Percentiles rank a stretch among this genome's conserved stretches.
Evolutionary conservation across 2,888 invertebrate genomes (phyloP).

Genomic region (Agrotis clavis): DNA sequence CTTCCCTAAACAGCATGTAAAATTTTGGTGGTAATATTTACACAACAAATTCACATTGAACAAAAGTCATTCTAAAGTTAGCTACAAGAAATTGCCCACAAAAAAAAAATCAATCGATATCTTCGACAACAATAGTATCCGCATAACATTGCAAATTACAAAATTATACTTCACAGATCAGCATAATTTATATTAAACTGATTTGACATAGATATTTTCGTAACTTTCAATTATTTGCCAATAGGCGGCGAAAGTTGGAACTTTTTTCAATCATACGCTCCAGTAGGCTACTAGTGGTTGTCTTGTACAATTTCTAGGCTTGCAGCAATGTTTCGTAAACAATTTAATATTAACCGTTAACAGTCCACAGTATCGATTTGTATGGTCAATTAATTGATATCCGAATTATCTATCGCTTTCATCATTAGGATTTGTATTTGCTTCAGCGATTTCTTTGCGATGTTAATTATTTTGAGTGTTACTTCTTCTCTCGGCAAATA

Average conservation of each 20-base stretch:
- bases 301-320: slow-evolving; percentile 87
- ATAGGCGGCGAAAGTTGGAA: slow-evolving; percentile 82
- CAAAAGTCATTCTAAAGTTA: slow-evolving; percentile 10
- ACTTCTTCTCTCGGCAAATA: too few species aligned
- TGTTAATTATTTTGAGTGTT: not conserved
- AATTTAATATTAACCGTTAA: slow-evolving; percentile 60
- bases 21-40: slow-evolving; percentile 20
- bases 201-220: slow-evolving; percentile 76
- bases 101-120: slow-evolving; percentile 9
- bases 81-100: not conserved
- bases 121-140: not conserved
- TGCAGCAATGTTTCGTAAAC: slow-evolving; percentile 88
- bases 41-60: slow-evolving; percentile 21
- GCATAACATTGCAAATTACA: slow-evolving; percentile 43
- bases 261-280: slow-evolving; percentile 90
- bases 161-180: slow-evolving; percentile 34
- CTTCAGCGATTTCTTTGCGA: slow-evolving; percentile 1
- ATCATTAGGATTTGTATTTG: slow-evolving; percentile 21
- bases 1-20: slow-evolving; percentile 43
- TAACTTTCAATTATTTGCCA: slow-evolving; percentile 84
- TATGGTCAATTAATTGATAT: slow-evolving; percentile 69
- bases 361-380: slow-evolving; percentile 70
- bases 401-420: slow-evolving; percentile 37
- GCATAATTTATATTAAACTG: slow-evolving; percentile 59
- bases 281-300: slow-evolving; percentile 83